These are phyloP conservation scores for Ictidomys tridecemlineatus DNA, from an alignment of 2,113 vertebrate species.

Conservation along the genomic window DNA sequence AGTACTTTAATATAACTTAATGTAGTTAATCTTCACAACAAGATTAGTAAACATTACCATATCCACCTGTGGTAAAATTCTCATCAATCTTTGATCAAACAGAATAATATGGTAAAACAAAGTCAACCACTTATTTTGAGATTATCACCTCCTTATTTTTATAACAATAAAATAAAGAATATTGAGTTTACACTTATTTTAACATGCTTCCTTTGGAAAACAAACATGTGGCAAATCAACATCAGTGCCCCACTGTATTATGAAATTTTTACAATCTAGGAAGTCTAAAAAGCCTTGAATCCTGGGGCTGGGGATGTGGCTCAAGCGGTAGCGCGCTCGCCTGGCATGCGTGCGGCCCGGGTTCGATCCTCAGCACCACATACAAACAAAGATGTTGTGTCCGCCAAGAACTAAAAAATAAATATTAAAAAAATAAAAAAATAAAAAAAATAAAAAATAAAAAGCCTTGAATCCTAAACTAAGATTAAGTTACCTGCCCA, in stretches of 20 bases:
- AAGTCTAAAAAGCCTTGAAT: neutral
- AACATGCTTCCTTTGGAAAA: constrained; percentile 15
- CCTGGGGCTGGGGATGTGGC: too few relatives aligned
- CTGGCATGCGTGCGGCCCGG: too few relatives aligned
- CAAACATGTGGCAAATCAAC: neutral
- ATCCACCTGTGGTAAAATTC: neutral
- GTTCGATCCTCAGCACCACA: too few relatives aligned
- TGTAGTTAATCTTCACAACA: neutral
- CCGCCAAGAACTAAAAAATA: too few relatives aligned
- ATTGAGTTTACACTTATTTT: neutral
- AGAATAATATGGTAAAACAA: constrained; percentile 4
- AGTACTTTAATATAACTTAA: neutral
- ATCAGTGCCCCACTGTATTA: neutral
- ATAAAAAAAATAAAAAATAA: too few relatives aligned
- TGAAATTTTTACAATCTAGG: neutral
- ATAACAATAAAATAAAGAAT: neutral
- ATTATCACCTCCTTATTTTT: neutral
- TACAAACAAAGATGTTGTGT: too few relatives aligned
- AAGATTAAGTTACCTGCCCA: neutral
- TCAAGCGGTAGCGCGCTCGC: too few relatives aligned
- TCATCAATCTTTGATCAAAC: constrained; percentile 25
- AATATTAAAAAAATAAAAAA: too few relatives aligned
- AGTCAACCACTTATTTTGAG: neutral
- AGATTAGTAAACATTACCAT: neutral
- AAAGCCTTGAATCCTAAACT: neutral